These are phyloP conservation scores for Lepidurus arcticus DNA, from an alignment of 1,140 invertebrate species.

Conservation along the genomic window DNA sequence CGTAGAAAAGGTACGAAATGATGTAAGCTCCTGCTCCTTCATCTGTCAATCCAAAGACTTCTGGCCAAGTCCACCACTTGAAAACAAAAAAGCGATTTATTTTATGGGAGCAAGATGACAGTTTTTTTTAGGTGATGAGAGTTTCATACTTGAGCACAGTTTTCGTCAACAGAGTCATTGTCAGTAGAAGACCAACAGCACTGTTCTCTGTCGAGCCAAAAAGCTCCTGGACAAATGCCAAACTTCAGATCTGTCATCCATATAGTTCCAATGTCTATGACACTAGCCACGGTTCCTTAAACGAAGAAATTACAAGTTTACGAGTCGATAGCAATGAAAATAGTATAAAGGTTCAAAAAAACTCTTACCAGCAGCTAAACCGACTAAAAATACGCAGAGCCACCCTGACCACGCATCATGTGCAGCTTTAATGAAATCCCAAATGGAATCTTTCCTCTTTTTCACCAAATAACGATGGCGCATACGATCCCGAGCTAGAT, in stretches of 20 bases:
- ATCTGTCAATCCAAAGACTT: conserved; percentile 73
- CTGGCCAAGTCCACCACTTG: conserved; percentile 91
- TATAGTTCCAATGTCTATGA: conserved; percentile 89
- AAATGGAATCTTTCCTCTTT: conserved; percentile 74
- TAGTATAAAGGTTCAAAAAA: neutral
- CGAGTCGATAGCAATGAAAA: neutral
- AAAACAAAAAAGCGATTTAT: neutral
- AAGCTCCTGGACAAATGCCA: conserved; percentile 94
- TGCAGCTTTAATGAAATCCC: conserved; percentile 78
- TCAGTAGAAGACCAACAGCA: conserved; percentile 99
- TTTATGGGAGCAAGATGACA: neutral
- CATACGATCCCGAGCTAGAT: conserved; percentile 95
- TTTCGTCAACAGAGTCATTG: conserved; percentile 81
- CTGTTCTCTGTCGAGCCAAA: conserved; percentile 96
- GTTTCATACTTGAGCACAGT: conserved; percentile 57
- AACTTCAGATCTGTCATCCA: conserved; percentile 99
- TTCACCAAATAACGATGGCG: conserved; percentile 91
- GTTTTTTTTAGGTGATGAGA: neutral
- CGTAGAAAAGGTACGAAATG: conserved; percentile 89
- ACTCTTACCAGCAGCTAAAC: conserved; percentile 60
- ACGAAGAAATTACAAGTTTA: neutral
- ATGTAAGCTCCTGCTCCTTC: conserved; percentile 80
- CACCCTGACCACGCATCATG: conserved; percentile 98
- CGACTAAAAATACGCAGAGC: conserved; percentile 95
- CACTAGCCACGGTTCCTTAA: conserved; percentile 48